These are phyloP conservation scores for Ictalurus furcatus DNA, from an alignment of 2,113 vertebrate species.

Conservation along the genomic window DNA sequence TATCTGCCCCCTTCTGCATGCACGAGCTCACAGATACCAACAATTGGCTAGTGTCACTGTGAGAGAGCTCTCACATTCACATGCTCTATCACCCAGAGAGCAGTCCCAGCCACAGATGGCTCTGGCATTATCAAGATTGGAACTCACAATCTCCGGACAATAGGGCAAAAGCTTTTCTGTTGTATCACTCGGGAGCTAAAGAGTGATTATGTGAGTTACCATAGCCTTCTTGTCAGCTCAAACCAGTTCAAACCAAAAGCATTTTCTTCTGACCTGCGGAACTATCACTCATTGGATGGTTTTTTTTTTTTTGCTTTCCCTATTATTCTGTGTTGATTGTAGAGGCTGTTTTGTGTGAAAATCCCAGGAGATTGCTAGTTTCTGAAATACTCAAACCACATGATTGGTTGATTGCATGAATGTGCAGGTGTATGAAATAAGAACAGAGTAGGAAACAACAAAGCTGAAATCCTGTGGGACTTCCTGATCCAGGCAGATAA, in stretches of 20 bases:
- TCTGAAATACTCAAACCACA: background rate
- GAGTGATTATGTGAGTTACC: background rate
- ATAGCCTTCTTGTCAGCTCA: background rate
- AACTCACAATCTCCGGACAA: background rate
- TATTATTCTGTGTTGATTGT: background rate
- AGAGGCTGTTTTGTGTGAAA: background rate
- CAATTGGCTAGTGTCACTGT: background rate
- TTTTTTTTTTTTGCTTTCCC: background rate
- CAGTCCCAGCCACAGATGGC: background rate
- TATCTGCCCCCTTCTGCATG: background rate
- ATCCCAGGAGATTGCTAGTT: background rate
- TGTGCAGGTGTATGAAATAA: background rate
- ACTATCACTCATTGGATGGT: too few species aligned
- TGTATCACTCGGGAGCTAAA: background rate
- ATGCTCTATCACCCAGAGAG: background rate
- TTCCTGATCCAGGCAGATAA: background rate
- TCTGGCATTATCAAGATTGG: background rate
- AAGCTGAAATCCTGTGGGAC: background rate
- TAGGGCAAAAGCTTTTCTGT: background rate
- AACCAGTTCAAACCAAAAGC: background rate
- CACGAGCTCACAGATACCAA: background rate
- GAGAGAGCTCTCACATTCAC: background rate
- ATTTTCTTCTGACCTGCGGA: background rate
- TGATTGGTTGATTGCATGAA: conserved; percentile 4
- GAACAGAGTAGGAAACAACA: background rate